These are phyloP conservation scores for Trinectes maculatus DNA, from an alignment of 2,113 vertebrate genomes.

Conservation along the genomic window DNA sequence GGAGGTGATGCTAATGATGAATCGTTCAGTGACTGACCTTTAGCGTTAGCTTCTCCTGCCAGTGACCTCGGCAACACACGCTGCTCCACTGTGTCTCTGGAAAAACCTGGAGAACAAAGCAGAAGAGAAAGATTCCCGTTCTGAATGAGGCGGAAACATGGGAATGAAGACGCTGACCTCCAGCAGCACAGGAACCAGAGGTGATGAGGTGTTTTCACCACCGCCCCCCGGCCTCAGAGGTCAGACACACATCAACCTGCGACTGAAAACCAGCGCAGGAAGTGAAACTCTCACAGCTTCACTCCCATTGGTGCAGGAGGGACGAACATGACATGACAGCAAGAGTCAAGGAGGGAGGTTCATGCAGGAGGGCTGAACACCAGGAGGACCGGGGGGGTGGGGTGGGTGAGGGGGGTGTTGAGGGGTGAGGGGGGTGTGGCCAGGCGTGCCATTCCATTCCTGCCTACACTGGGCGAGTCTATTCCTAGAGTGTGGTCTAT, in stretches of 20 bases:
- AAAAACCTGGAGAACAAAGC: background rate
- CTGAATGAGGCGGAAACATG: too few relatives aligned
- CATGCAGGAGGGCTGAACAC: background rate
- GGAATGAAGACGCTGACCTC: too few relatives aligned
- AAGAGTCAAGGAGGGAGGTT: background rate
- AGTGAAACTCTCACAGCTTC: constrained; percentile 5
- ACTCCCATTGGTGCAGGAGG: background rate
- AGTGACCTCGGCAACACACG: background rate
- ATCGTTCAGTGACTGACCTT: background rate
- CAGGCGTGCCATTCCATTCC: constrained; percentile 76
- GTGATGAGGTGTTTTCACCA: too few relatives aligned
- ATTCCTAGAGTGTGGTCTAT: constrained; percentile 83
- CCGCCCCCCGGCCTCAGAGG: too few relatives aligned
- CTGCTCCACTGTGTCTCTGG: background rate
- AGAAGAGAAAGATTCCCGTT: background rate
- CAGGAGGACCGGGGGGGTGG: constrained; percentile 27
- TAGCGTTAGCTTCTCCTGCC: constrained; percentile 40
- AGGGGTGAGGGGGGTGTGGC: constrained; percentile 51
- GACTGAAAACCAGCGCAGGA: too few relatives aligned
- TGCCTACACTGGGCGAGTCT: constrained; percentile 69
- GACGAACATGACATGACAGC: background rate
- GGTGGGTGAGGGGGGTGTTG: constrained; percentile 52
- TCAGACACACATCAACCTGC: too few relatives aligned
- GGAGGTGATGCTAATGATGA: background rate
- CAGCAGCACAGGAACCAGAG: too few relatives aligned